Conservation (phyloP, 1,140 invertebrate species). For the Lethrus apterus region DNA sequence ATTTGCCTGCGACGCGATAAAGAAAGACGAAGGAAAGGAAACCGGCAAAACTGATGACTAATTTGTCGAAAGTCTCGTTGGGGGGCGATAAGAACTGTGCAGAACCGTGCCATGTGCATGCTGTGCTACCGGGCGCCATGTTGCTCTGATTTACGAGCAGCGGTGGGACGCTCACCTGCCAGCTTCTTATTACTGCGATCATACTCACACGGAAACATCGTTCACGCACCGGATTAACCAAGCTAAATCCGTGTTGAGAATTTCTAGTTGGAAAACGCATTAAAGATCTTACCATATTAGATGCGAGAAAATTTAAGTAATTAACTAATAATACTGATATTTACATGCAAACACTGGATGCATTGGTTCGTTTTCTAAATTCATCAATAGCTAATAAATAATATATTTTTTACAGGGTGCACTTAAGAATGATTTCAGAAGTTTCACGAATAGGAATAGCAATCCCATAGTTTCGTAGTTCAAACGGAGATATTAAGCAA, state of each 20-base stretch:
- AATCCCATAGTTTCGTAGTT: too few species aligned
- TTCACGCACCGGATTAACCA: background rate
- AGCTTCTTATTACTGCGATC: conserved; percentile 3
- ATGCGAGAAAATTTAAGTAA: too few species aligned
- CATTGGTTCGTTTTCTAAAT: too few species aligned
- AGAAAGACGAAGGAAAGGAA: conserved; percentile 23
- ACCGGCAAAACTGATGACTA: conserved; percentile 26
- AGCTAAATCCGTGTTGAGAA: conserved; percentile 1
- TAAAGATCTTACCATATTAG: too few species aligned
- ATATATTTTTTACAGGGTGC: too few species aligned
- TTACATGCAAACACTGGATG: too few species aligned
- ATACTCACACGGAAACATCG: too few species aligned
- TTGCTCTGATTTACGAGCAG: conserved; percentile 22
- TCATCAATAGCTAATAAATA: too few species aligned
- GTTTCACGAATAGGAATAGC: too few species aligned
- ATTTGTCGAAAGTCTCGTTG: conserved; percentile 26
- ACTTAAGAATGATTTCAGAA: too few species aligned
- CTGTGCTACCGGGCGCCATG: conserved; percentile 17
- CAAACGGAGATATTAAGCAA: too few species aligned
- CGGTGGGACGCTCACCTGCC: conserved; percentile 21
- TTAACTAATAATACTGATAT: too few species aligned
- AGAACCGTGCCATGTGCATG: conserved; percentile 23
- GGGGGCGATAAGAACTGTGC: conserved; percentile 22
- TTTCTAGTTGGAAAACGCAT: background rate
- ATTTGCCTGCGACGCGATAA: conserved; percentile 26